These are phyloP conservation scores for Orcinus orca DNA, from an alignment of 2,113 vertebrate species.

Conservation along the genomic window DNA sequence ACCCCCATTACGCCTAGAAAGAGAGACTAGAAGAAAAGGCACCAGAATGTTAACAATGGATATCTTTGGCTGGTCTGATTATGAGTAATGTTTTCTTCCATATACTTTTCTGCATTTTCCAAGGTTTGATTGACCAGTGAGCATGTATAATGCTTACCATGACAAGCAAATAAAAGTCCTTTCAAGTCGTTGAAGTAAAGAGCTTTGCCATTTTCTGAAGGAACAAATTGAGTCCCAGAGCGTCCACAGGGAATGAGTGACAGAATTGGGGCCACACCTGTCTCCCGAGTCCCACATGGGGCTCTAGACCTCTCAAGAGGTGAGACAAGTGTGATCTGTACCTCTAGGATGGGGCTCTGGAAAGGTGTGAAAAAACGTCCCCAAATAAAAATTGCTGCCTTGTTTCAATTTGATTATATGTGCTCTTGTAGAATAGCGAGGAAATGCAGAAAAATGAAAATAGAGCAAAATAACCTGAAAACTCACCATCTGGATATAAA, in stretches of 20 bases:
- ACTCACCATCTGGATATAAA: neutral
- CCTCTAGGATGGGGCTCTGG: neutral
- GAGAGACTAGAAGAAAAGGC: neutral
- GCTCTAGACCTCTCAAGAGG: too few species aligned
- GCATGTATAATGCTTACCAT: neutral
- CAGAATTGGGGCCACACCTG: neutral
- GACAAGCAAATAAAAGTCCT: neutral
- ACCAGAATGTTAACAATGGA: neutral
- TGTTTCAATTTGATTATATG: neutral
- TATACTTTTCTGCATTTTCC: neutral
- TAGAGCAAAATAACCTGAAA: neutral
- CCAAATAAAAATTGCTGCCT: neutral
- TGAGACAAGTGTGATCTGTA: neutral
- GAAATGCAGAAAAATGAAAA: neutral
- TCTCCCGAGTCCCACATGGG: neutral
- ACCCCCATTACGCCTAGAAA: neutral
- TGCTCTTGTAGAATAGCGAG: neutral
- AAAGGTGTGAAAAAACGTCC: neutral
- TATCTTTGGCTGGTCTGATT: neutral
- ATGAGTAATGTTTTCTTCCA: neutral
- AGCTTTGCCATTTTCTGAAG: neutral
- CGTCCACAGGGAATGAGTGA: neutral
- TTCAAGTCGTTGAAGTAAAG: neutral
- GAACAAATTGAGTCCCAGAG: neutral
- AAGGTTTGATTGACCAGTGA: neutral